A percentile compares a stretch with the other conserved stretches of the same genome.
Evolutionary conservation across 2,888 invertebrate genomes (phyloP).

Genomic region (Xestia c-nigrum): DNA sequence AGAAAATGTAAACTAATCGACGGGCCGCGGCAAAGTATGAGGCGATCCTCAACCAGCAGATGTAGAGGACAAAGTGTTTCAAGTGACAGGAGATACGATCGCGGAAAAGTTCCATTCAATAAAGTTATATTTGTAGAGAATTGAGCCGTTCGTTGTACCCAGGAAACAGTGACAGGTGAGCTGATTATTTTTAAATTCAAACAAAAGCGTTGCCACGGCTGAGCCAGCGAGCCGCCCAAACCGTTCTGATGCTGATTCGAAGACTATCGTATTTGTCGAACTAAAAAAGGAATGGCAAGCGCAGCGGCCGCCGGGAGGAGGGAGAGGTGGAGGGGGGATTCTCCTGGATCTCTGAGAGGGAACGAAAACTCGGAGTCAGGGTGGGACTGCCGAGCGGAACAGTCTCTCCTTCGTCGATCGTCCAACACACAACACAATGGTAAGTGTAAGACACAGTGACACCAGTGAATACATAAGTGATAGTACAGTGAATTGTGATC

Average conservation of each 20-base stretch:
- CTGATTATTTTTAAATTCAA: constrained; percentile 82
- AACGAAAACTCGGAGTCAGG: constrained; percentile 87
- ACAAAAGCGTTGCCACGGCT: constrained; percentile 75
- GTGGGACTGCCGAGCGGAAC: constrained; percentile 89
- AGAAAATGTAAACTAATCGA: constrained; percentile 13
- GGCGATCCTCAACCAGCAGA: not conserved
- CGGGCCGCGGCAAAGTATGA: not conserved
- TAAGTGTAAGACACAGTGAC: constrained; percentile 80
- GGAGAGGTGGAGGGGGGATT: constrained; percentile 71
- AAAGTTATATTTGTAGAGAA: constrained; percentile 65
- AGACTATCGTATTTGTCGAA: constrained; percentile 83
- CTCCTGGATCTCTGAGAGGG: constrained; percentile 79
- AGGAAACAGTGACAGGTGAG: constrained; percentile 77
- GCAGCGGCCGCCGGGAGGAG: constrained; percentile 67
- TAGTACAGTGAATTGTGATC: constrained; percentile 72
- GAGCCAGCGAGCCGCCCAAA: constrained; percentile 74
- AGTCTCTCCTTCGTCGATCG: constrained; percentile 89
- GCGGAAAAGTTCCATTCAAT: constrained; percentile 52
- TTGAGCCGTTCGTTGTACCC: constrained; percentile 68
- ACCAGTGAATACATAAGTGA: constrained; percentile 69
- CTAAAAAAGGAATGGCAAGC: constrained; percentile 88
- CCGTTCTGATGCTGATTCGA: constrained; percentile 81
- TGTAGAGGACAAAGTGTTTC: constrained; percentile 11
- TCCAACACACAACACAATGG: constrained; percentile 88
- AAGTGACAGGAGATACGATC: constrained; percentile 18